Conservation (phyloP, 2,113 vertebrate species). For the Rhegmatorhina hoffmannsi region DNA sequence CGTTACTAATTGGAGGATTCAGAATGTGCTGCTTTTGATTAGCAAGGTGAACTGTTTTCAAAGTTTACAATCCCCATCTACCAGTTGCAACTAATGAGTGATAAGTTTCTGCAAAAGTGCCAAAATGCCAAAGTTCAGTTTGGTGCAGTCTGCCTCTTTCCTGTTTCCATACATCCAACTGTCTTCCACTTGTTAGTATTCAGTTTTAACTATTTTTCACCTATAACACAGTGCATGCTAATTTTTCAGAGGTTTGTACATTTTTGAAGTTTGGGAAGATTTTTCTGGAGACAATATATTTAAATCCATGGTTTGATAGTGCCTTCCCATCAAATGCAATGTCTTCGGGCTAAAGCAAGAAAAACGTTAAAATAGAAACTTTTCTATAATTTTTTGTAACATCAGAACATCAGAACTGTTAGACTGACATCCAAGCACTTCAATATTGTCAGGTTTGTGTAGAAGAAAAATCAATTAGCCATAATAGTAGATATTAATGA, state of each 20-base stretch:
- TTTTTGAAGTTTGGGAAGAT: not conserved
- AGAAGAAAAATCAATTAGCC: not conserved
- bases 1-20: not conserved
- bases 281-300: not conserved
- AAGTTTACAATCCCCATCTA: rapidly evolving
- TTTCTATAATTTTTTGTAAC: not conserved
- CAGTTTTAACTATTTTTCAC: not conserved
- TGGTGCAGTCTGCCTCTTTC: not conserved
- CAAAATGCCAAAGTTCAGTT: not conserved
- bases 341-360: not conserved
- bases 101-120: not conserved
- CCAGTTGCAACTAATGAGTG: not conserved
- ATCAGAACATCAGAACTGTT: not conserved
- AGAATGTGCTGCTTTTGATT: not conserved
- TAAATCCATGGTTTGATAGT: not conserved
- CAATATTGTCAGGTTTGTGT: not conserved
- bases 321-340: not conserved
- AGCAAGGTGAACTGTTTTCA: not conserved
- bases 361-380: not conserved
- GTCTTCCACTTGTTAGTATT: not conserved
- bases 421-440: not conserved
- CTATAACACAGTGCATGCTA: not conserved
- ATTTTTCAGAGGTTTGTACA: not conserved
- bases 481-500: not conserved
- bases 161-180: not conserved